phyloP scores from a whole-genome alignment of 2,113 vertebrate species.

The Sigmodon hispidus region DNA sequence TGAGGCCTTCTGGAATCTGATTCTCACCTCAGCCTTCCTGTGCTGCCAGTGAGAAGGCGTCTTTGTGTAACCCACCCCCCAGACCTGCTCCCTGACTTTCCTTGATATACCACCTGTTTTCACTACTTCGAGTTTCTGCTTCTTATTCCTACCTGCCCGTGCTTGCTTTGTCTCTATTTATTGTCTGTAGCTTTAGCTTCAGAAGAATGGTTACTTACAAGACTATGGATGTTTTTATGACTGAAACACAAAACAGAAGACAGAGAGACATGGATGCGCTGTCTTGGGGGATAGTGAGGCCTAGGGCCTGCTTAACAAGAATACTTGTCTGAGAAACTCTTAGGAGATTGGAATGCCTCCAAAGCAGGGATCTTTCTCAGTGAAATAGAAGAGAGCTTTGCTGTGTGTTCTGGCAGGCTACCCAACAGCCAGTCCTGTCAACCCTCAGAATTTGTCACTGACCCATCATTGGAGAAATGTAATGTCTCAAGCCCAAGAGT shows the following conservation, averaged over 20 bases:
- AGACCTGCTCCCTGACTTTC: background rate
- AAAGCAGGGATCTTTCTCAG: background rate
- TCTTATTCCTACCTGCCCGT: background rate
- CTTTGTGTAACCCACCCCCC: background rate
- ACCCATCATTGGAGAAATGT: background rate
- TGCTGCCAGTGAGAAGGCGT: background rate
- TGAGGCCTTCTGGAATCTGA: background rate
- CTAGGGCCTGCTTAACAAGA: background rate
- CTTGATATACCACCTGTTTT: background rate
- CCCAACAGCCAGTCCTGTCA: background rate
- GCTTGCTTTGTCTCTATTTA: background rate
- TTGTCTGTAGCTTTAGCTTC: constrained; percentile 51
- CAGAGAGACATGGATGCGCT: constrained; percentile 11
- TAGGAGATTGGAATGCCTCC: background rate
- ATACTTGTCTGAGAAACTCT: constrained; percentile 3
- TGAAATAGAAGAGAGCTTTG: constrained; percentile 17
- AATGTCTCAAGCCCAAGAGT: constrained; percentile 4
- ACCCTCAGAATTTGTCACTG: background rate
- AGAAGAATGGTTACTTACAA: constrained; percentile 50
- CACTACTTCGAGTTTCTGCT: background rate
- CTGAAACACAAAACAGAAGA: constrained; percentile 32
- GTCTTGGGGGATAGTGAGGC: background rate
- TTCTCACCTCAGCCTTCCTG: background rate
- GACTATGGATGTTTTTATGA: constrained; percentile 52
- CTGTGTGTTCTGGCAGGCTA: background rate